phyloP scores from a whole-genome alignment of 2,888 invertebrate genomes.

The Apamea epomidion region DNA sequence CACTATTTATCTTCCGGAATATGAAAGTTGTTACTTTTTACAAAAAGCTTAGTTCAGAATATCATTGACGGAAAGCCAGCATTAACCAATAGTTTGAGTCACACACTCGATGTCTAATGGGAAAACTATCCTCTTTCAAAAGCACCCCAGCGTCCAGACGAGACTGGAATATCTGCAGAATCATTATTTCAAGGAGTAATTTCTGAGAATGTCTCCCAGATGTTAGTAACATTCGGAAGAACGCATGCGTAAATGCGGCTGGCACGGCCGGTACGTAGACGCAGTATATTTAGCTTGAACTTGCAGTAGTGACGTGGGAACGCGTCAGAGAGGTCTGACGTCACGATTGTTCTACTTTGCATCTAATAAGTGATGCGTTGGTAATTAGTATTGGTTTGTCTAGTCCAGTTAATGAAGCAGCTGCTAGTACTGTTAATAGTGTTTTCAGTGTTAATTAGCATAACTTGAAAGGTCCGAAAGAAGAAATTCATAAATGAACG shows the following conservation, averaged over 20 bases:
- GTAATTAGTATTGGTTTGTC: not conserved
- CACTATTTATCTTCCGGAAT: not conserved
- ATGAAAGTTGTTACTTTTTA: not conserved
- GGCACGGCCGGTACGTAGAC: conserved; percentile 59
- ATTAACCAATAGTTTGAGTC: not conserved
- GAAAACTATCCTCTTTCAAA: not conserved
- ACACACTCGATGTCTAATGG: not conserved
- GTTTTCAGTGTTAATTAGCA: not conserved
- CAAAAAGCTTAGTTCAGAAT: not conserved
- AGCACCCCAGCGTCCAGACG: conserved; percentile 5
- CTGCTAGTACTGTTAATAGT: not conserved
- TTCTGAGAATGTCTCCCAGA: conserved; percentile 39
- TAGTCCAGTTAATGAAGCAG: not conserved
- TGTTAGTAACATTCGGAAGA: conserved; percentile 40
- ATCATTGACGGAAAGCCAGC: not conserved
- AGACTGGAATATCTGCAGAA: conserved; percentile 3
- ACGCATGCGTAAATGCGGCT: conserved; percentile 51
- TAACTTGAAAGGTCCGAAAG: not conserved
- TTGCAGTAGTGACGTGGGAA: conserved; percentile 65
- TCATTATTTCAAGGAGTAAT: conserved; percentile 4
- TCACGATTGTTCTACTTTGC: conserved; percentile 62
- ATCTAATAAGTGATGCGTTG: conserved; percentile 6
- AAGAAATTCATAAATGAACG: not conserved
- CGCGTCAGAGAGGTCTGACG: conserved; percentile 60
- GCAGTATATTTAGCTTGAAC: conserved; percentile 65